Evolutionary conservation across 2,113 vertebrate species (phyloP), one percentile per base, ranked within the genome.

Genomic region (Mormyrus lacerda): DNA sequence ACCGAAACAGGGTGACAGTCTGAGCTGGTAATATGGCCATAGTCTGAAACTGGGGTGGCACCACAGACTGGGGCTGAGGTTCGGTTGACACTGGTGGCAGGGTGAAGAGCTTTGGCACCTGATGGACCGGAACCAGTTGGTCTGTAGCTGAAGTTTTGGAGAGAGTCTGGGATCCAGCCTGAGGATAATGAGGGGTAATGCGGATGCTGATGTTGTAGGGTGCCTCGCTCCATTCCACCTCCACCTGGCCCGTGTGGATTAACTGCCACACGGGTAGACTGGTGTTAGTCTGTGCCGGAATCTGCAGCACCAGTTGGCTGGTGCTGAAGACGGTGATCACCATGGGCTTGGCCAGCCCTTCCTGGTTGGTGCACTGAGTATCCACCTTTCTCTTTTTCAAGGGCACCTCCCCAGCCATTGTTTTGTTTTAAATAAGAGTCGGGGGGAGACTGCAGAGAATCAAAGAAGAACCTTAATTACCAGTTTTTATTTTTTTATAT

Each of bases 251-350:
- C 3, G 90, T 88, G 4, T 58, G 91, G 4, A 94, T 3, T 45
- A 90, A 89, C 1, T 93, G 90, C 94, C 94, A 94, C 50, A 94
- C 91, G 0, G 93, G 92, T 17, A 93, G 73, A 65, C 79, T 91
- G 90, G 47, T 89, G 91, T 92, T 85, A 55, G 50, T 7, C 53
- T 88, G 83, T 0, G 90, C 1, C 0, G 93, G 92, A 0, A 95
- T 87, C n/a, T 92, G 89, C 21, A 93, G 73, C 0, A 93, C 53
- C 39, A 94, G 53, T 2, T 65, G 86, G 10, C 88, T 85, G 0
- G 84, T 73, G 31, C 76, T 90, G 24, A 90, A 39, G 1, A 93
- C 42, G 8, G 8, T 39, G 85, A 89, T 73, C 82, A 73, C 89
- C 91, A 85, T 24, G 0, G 85, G 87, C 27, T 53, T 85, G 19